Base-by-base conservation (phyloP, 1,140 invertebrate genomes). In the Araneus ventricosus region DNA sequence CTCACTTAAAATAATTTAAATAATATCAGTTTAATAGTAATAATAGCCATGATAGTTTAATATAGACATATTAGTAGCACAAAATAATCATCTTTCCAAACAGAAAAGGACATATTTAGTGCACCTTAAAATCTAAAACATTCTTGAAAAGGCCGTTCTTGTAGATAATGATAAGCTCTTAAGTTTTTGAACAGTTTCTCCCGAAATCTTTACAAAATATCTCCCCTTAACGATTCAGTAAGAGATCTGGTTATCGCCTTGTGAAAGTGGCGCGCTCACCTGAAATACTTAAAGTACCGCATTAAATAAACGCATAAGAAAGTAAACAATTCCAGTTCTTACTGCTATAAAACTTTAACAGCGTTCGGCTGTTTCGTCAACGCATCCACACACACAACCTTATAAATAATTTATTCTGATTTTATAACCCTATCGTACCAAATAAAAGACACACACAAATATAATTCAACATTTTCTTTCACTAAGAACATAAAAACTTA, bases 331-430 rank as follows among this genome's bases (percentile, higher is more conserved):
- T 75, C 70, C 70, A 75, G 70, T 75, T 75, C 70, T 75, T 24
- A 45, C 41, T 37, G 80, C 80, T 30, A 45, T 84, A 84, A 84
- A 84, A 84, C 20, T 84, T 84, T 52, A 84, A 84, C 30, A 52
- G 80, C 41, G 24, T 22, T 45, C 34, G 37, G 37, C 20, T 24
- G 79, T 45, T 82, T 82, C 80, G 37, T 41, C 39, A 45, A 84
- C 80, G 22, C 34, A 14, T 45, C 45, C 45, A 14, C 45, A 52
- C 45, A 52, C 10, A 52, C 10, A 52, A 52, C 41, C 39, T 84
- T 84, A 84, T 84, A 84, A 84, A 84, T 75, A 75, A 75, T 75
- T 84, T 84, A 84, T 84, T 84, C 80, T 84, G 24, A 84, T 84
- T 84, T 84, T 84, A 84, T 84, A 84, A 84, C 80, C 80, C 39